Evolutionary conservation across 2,888 invertebrate species (phyloP).

Genomic region (Nematopogon swammerdamellus): DNA sequence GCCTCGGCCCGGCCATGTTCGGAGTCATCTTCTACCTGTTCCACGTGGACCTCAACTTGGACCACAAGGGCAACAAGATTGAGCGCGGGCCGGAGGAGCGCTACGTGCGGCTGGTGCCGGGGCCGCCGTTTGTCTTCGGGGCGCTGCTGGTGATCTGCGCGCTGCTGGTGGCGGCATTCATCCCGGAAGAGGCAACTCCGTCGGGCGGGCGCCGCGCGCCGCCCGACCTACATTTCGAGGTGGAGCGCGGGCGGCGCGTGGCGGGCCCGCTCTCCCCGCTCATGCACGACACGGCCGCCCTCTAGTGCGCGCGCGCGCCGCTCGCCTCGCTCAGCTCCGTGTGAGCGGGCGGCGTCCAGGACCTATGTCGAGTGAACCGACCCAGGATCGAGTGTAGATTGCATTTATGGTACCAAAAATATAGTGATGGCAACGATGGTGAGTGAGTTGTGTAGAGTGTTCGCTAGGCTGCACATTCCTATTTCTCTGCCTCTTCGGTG

Average conservation of each 20-base stretch:
- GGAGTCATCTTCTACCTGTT: slow-evolving; percentile 98
- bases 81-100: slow-evolving; percentile 32
- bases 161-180: slow-evolving; percentile 85
- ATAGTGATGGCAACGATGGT: not conserved
- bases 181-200: slow-evolving; percentile 63
- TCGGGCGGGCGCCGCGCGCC: slow-evolving; percentile 53
- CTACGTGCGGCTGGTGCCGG: slow-evolving; percentile 78
- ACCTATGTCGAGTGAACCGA: not conserved
- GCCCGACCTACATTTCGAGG: slow-evolving; percentile 76
- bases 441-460: not conserved
- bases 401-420: not conserved
- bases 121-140: slow-evolving; percentile 98
- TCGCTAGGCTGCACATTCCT: not conserved
- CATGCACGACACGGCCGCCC: slow-evolving; percentile 73
- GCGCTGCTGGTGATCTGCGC: slow-evolving; percentile 95
- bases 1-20: slow-evolving; percentile 97
- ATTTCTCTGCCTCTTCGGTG: not conserved
- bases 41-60: slow-evolving; percentile 93
- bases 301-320: slow-evolving; percentile 57
- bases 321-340: slow-evolving; percentile 30
- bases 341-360: not conserved
- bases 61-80: slow-evolving; percentile 26
- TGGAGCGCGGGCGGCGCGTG: slow-evolving; percentile 74
- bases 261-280: slow-evolving; percentile 75
- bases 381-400: not conserved